These are phyloP conservation scores for Pandemis corylana DNA, from an alignment of 2,888 invertebrate genomes.

Conservation along the genomic window DNA sequence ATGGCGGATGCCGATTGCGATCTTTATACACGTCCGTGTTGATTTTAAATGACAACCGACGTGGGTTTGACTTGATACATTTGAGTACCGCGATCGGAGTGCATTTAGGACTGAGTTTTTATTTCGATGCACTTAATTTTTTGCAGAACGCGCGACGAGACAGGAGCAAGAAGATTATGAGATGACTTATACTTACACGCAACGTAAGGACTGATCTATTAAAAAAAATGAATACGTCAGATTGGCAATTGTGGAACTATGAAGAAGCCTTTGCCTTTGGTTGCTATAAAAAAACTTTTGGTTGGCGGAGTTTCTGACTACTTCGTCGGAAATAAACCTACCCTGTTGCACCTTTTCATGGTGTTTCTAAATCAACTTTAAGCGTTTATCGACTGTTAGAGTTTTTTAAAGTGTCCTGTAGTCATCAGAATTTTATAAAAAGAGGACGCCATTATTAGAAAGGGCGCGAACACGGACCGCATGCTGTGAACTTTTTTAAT, in stretches of 20 bases:
- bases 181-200: not conserved
- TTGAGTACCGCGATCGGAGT: slow-evolving; percentile 32
- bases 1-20: slow-evolving; percentile 28
- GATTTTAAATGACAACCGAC: slow-evolving; percentile 35
- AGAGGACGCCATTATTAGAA: slow-evolving; percentile 15
- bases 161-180: not conserved
- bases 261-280: no score
- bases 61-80: slow-evolving; percentile 14
- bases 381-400: not conserved
- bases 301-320: no score
- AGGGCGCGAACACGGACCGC: slow-evolving; percentile 22
- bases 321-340: no score
- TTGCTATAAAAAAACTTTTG: no score
- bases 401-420: not conserved
- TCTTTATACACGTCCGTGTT: slow-evolving; percentile 29
- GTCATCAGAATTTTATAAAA: not conserved
- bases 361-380: not conserved
- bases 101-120: slow-evolving; percentile 30
- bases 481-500: slow-evolving; percentile 26
- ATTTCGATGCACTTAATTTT: slow-evolving; percentile 14
- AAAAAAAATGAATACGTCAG: no score
- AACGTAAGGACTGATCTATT: no score
- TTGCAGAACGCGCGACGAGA: not conserved
- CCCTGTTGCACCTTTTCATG: not conserved
- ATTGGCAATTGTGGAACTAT: no score